Evolutionary conservation across 2,888 invertebrate genomes (phyloP), one percentile per base, ranked within the genome.

Genomic region (Drosophila acutilabella): DNA sequence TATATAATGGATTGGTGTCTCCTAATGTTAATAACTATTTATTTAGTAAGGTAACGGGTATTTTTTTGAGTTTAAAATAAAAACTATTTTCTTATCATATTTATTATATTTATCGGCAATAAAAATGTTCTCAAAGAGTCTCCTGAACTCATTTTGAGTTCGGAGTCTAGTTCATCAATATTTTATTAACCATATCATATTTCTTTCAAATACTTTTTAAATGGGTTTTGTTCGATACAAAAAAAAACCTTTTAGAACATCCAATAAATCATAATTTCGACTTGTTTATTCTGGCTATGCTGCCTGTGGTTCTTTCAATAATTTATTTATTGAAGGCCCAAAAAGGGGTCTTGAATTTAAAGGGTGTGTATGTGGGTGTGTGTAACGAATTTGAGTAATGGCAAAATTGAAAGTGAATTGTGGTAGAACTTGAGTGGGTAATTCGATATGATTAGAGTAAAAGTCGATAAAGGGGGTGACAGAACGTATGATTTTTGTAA

Each of bases 211-310:
- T 18, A 56, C 33, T n/a, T n/a, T 44, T n/a, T 45, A 56, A 48
- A 30, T 36, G 36, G 48, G 26, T 23, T 54, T 47, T 47, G 10
- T 10, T 51, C 14, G 38, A 13, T n/a, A 18, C 40, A 6, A 23
- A 23, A 13, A 40, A 45, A 45, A 60, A 30, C 60, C 48, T 68
- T 64, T 75, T 14, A 44, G 8, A 45, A 10, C 36, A 38, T 4
- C 18, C 53, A 14, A 61, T 65, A 74, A 74, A 79, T 69, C 44
- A 58, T 48, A 8, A 62, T 53, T 57, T 50, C 3, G n/a, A 61
- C 40, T 71, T 75, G 41, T 58, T 45, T 53, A 42, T 42, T 59
- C 36, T n/a, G 23, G 48, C 54, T 14, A 41, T 14, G 7, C 53
- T 16, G 14, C 14, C 8, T 51, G 52, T 41, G 41, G 58, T 50